Base-by-base conservation (phyloP, 2,888 invertebrate species). In the Habrosyne pyritoides region DNA sequence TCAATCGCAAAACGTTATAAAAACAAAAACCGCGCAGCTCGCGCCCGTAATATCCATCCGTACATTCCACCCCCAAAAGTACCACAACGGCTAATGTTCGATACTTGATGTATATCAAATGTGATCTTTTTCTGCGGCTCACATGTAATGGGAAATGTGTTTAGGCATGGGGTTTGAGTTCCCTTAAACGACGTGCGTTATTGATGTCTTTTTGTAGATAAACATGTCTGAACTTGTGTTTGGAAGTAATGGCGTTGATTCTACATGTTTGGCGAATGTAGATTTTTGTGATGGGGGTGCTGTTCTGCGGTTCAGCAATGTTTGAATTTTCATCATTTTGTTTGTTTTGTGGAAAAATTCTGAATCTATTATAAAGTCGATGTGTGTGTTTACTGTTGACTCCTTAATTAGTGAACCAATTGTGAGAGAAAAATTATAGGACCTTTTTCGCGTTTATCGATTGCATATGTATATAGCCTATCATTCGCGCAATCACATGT, bases 101-200 rank as follows among this genome's bases (percentile, higher is more conserved):
- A 90, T 91, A 86, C 86, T 80, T 88, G 89, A 90, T 87, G 86
- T 87, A 80, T 84, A 87, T 84, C 87, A 82, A 85, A 89, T 86
- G 87, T 79, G 87, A 86, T 88, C 84, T 86, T 79, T 78, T 79
- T 76, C 42, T 73, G 69, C 72, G 61, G 46, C 33, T 63, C 66
- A 61, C 69, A 68, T 72, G 79, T 80, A 77, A 81, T 80, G 81
- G 75, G 73, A 57, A 71, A 72, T 69, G 69, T 70, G 75, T 67
- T 73, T 73, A 69, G 71, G 53, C 59, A 53, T 63, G 64, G 50
- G 50, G 28, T 62, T 62, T 63, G 73, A 69, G 73, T 74, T 75
- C 66, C 66, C 77, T 72, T 76, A 77, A 84, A 83, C 83, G 84
- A 83, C 72, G 71, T 75, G 70, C 59, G 86, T 87, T 90, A 91